These are phyloP conservation scores for Micoletzkya japonica DNA, from an alignment of 2,888 invertebrate genomes.

Conservation along the genomic window DNA sequence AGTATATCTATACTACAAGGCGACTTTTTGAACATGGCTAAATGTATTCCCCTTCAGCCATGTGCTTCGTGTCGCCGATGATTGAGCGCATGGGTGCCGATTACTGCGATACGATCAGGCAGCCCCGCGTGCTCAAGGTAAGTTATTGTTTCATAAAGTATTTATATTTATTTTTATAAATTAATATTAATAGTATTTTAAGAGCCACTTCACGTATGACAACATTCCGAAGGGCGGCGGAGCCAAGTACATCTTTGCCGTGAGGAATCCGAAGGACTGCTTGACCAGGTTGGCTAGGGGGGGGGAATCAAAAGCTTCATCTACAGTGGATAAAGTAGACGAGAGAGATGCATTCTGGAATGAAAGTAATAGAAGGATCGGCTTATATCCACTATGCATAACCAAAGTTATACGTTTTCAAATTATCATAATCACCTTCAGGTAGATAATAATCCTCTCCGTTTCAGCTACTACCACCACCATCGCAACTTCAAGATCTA, in stretches of 20 bases:
- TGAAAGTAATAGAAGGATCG: too few species aligned
- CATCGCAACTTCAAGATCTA: conserved; percentile 25
- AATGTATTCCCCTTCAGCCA: conserved; percentile 4
- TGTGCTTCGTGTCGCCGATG: conserved; percentile 60
- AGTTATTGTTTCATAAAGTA: not conserved
- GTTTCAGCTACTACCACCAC: conserved; percentile 28
- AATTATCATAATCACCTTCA: too few species aligned
- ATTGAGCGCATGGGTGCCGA: conserved; percentile 61
- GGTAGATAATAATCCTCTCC: not conserved
- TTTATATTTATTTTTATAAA: not conserved
- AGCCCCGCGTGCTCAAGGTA: conserved; percentile 56
- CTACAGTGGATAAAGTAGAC: too few species aligned
- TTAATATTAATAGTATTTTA: not conserved
- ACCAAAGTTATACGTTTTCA: too few species aligned
- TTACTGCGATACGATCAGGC: conserved; percentile 49
- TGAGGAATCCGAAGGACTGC: conserved; percentile 62
- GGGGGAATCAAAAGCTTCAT: too few species aligned
- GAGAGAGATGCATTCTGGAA: too few species aligned
- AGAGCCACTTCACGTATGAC: conserved; percentile 55
- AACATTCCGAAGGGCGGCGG: conserved; percentile 54
- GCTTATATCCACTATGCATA: too few species aligned
- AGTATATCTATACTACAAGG: not conserved
- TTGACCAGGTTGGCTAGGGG: conserved; percentile 40
- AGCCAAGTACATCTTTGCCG: conserved; percentile 62
- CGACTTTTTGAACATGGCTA: not conserved